Conservation (phyloP, 2,797 vertebrate species). For the Notoglanidium macrostoma region DNA sequence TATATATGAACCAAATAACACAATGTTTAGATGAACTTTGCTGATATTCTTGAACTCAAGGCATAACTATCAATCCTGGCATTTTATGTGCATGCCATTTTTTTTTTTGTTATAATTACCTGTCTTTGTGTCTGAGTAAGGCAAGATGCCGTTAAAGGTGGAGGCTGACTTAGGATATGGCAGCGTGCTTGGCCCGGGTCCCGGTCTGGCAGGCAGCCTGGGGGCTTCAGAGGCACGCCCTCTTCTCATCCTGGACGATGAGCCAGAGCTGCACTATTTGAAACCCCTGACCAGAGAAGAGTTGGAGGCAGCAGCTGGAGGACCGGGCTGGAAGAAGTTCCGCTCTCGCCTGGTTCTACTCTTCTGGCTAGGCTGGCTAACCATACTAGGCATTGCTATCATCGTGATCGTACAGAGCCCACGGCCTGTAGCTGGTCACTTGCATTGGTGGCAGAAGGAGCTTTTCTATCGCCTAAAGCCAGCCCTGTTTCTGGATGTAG, state of each 20-base stretch:
- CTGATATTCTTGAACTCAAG: neutral
- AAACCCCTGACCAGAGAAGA: constrained; percentile 68
- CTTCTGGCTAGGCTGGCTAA: constrained; percentile 72
- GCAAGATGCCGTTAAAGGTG: constrained; percentile 69
- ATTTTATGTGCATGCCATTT: neutral
- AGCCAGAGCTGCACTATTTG: constrained; percentile 47
- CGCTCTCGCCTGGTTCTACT: constrained; percentile 68
- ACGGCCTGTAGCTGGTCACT: constrained; percentile 51
- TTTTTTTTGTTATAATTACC: neutral
- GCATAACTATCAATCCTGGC: neutral
- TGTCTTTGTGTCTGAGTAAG: constrained; percentile 32
- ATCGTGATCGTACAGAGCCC: constrained; percentile 65
- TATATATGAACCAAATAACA: neutral
- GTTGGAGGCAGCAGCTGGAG: constrained; percentile 64
- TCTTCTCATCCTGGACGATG: constrained; percentile 63
- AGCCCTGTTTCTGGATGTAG: constrained; percentile 44
- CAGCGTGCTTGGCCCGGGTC: constrained; percentile 36
- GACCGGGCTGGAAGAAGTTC: constrained; percentile 68
- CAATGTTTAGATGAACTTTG: neutral
- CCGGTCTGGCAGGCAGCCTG: constrained; percentile 28
- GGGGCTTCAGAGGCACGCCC: constrained; percentile 61
- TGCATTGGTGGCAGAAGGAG: constrained; percentile 76
- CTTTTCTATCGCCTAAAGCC: constrained; percentile 72
- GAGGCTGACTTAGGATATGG: constrained; percentile 64
- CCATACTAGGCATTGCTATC: constrained; percentile 65